Percentiles rank a stretch among this genome's conserved stretches.
phyloP scores from a whole-genome alignment of 2,797 vertebrate genomes.

The Acanthiza pusilla region DNA sequence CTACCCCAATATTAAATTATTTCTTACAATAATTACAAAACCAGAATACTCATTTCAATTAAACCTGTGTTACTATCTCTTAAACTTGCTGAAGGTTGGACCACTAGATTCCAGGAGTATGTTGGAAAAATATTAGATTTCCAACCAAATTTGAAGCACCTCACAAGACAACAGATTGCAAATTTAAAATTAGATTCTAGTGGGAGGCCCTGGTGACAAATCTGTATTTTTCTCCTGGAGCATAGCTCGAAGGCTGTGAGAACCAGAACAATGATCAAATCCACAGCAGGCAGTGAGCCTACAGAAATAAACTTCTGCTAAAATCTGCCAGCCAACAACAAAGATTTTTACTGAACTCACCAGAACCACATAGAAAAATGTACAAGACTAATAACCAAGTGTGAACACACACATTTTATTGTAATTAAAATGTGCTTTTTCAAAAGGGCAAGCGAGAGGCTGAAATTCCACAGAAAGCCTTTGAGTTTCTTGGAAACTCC shows the following conservation, averaged over 20 bases:
- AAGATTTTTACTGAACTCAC: constrained; percentile 26
- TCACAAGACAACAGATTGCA: constrained; percentile 79
- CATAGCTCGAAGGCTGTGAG: constrained; percentile 40
- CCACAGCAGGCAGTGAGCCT: constrained; percentile 49
- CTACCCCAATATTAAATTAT: not conserved
- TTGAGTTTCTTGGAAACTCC: constrained; percentile 35
- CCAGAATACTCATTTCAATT: not conserved
- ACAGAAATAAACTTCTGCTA: constrained; percentile 60
- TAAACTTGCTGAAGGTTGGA: constrained; percentile 20
- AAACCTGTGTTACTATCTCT: not conserved
- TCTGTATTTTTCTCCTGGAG: constrained; percentile 68
- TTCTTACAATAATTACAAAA: constrained; percentile 29
- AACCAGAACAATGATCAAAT: constrained; percentile 40
- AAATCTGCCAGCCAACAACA: constrained; percentile 58
- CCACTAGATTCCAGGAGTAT: constrained; percentile 1
- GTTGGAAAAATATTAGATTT: constrained; percentile 61
- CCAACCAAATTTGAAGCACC: constrained; percentile 71
- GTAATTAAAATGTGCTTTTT: constrained; percentile 28
- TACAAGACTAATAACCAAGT: constrained; percentile 34
- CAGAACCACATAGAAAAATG: not conserved
- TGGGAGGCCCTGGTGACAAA: constrained; percentile 76
- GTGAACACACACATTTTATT: constrained; percentile 6
- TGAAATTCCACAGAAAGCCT: constrained; percentile 26
- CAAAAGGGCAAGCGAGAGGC: not conserved
- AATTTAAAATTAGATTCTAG: constrained; percentile 79